Evolutionary conservation across 37 sponge, comb jelly and placozoan genomes (phyloP).

Genomic region (Ianthella basta): DNA sequence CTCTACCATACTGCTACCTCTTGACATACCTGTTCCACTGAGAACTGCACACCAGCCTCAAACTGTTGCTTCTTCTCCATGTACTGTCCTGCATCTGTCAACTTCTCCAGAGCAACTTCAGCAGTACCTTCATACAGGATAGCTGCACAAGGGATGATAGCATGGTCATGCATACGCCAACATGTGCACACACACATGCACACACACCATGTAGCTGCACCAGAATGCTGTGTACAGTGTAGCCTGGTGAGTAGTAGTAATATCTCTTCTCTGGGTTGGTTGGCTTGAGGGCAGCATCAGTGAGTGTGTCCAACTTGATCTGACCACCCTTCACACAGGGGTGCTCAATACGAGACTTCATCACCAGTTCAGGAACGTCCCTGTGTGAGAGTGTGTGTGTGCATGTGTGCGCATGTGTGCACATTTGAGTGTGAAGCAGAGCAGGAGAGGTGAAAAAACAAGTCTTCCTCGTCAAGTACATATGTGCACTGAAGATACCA

Average conservation of each 20-base stretch:
- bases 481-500: no score
- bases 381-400: not conserved
- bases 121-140: slow-evolving; percentile 67
- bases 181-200: not conserved
- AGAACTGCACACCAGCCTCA: slow-evolving; percentile 57
- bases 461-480: no score
- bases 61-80: slow-evolving; percentile 35
- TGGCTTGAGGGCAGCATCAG: not conserved
- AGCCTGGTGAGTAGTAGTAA: slow-evolving; percentile 52
- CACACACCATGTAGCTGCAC: slow-evolving; percentile 56
- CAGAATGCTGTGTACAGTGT: slow-evolving; percentile 54
- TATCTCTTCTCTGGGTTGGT: slow-evolving; percentile 29
- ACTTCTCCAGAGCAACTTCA: slow-evolving; percentile 58
- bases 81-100: slow-evolving; percentile 46
- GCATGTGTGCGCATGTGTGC: no score
- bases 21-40: slow-evolving; percentile 57
- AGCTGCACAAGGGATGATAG: slow-evolving; percentile 12
- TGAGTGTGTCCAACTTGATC: slow-evolving; percentile 45
- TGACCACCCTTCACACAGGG: slow-evolving; percentile 51
- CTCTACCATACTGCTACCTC: not conserved
- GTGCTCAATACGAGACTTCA: slow-evolving; percentile 64
- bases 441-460: no score
- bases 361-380: slow-evolving; percentile 39
- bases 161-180: not conserved
- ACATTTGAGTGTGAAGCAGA: no score